These are phyloP conservation scores for Cynoglossus semilaevis DNA, from an alignment of 2,113 vertebrate genomes.

Conservation along the genomic window DNA sequence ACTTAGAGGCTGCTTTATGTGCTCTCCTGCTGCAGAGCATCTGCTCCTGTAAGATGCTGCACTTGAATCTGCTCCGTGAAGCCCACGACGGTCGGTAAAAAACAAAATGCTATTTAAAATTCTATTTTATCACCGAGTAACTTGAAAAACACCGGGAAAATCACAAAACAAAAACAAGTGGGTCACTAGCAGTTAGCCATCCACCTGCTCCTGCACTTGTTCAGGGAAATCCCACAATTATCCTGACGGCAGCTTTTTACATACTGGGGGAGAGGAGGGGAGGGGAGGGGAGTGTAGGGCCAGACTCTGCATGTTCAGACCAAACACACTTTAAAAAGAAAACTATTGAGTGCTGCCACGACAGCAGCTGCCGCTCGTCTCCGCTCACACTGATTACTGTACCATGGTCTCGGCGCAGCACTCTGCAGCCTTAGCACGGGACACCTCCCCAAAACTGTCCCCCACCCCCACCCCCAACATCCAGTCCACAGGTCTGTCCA, in stretches of 20 bases:
- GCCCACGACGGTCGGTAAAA: slow-evolving; percentile 51
- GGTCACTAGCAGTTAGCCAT: slow-evolving; percentile 72
- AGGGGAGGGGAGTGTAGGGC: slow-evolving; percentile 52
- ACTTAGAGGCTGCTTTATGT: slow-evolving; percentile 42
- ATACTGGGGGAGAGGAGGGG: slow-evolving; percentile 30
- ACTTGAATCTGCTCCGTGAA: slow-evolving; percentile 38
- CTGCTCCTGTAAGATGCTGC: slow-evolving; percentile 26
- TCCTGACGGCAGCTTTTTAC: too few relatives aligned
- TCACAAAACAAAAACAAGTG: slow-evolving; percentile 72
- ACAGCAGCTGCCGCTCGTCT: slow-evolving; percentile 18
- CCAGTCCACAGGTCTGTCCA: slow-evolving; percentile 78
- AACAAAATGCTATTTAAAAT: slow-evolving; percentile 65
- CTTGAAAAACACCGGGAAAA: slow-evolving; percentile 63
- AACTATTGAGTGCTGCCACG: slow-evolving; percentile 16
- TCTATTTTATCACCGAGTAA: slow-evolving; percentile 65
- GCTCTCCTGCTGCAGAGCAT: slow-evolving; percentile 23
- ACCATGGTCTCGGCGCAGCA: slow-evolving; percentile 26
- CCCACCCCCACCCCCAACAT: slow-evolving; percentile 62
- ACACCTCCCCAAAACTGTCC: slow-evolving; percentile 8
- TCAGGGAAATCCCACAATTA: too few relatives aligned
- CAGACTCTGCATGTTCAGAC: slow-evolving; percentile 38
- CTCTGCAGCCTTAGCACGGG: slow-evolving; percentile 21
- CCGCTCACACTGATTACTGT: slow-evolving; percentile 19
- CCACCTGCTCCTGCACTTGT: too few relatives aligned
- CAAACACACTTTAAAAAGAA: slow-evolving; percentile 19